phyloP scores from a whole-genome alignment of 2,888 invertebrate genomes.

The Pharmacophagus antenor region DNA sequence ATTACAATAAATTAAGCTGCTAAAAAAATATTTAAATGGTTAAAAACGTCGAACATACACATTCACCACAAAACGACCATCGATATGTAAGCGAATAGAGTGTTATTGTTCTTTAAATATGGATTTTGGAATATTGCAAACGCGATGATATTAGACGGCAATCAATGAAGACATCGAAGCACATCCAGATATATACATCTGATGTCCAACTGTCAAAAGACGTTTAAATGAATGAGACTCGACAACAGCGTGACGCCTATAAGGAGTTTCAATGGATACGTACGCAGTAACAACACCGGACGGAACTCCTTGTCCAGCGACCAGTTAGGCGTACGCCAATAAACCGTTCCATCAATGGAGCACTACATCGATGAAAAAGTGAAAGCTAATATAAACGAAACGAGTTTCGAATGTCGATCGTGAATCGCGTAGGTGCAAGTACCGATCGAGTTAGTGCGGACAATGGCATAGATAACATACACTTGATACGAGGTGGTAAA shows the following conservation, averaged over 20 bases:
- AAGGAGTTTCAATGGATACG: not conserved
- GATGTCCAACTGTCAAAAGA: not conserved
- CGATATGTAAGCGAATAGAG: too few relatives aligned
- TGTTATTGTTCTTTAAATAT: not conserved
- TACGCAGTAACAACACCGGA: slow-evolving; percentile 10
- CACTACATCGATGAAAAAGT: slow-evolving; percentile 49
- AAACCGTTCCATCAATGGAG: slow-evolving; percentile 20
- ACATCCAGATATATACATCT: not conserved
- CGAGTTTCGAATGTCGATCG: slow-evolving; percentile 58
- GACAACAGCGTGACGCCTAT: not conserved
- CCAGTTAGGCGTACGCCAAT: slow-evolving; percentile 14
- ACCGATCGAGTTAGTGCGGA: slow-evolving; percentile 15
- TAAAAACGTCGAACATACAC: too few relatives aligned
- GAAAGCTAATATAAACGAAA: slow-evolving; percentile 55
- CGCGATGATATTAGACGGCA: too few relatives aligned
- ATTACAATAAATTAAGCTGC: too few relatives aligned
- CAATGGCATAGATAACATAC: slow-evolving; percentile 9
- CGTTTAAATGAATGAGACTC: not conserved
- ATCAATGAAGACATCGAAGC: not conserved
- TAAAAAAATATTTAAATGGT: too few relatives aligned
- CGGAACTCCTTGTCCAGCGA: slow-evolving; percentile 26
- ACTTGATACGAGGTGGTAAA: slow-evolving; percentile 5
- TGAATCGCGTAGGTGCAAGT: slow-evolving; percentile 43
- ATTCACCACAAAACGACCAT: too few relatives aligned
- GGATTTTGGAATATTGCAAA: not conserved